Conservation (phyloP, 2,888 invertebrate species). For the Gymnosoma rotundatum region DNA sequence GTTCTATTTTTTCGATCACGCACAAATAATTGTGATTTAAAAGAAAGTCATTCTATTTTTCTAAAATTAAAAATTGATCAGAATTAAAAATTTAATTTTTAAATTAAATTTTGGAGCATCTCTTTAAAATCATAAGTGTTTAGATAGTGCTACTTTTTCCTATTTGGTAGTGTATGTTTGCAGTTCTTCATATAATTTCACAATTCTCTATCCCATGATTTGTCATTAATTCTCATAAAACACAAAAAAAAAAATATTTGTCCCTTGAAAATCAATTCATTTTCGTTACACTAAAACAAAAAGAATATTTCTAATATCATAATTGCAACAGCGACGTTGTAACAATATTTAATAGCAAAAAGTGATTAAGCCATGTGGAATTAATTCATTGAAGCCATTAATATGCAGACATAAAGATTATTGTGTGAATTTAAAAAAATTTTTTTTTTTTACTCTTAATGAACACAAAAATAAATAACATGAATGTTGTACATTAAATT, state of each 20-base stretch:
- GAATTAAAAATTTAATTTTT: too few relatives aligned
- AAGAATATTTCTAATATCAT: slow-evolving; percentile 43
- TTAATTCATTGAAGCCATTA: slow-evolving; percentile 59
- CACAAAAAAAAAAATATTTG: not conserved
- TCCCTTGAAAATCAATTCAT: slow-evolving; percentile 15
- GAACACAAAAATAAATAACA: slow-evolving; percentile 16
- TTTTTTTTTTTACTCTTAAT: slow-evolving; percentile 14
- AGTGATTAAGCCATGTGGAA: slow-evolving; percentile 65
- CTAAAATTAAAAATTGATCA: too few relatives aligned
- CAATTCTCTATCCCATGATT: not conserved
- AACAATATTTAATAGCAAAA: slow-evolving; percentile 48
- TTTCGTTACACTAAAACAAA: slow-evolving; percentile 23
- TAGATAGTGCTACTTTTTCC: too few relatives aligned
- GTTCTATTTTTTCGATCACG: too few relatives aligned
- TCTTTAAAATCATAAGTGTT: too few relatives aligned
- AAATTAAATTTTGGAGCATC: too few relatives aligned
- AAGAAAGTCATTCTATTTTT: too few relatives aligned
- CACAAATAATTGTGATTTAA: too few relatives aligned
- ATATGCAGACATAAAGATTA: slow-evolving; percentile 44
- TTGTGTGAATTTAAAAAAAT: slow-evolving; percentile 43
- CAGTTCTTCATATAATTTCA: too few relatives aligned
- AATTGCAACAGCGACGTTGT: slow-evolving; percentile 37
- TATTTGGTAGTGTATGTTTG: too few relatives aligned
- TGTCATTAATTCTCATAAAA: not conserved
- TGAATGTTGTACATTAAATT: slow-evolving; percentile 4